Evolutionary conservation across 2,113 vertebrate species (phyloP), one percentile per base, ranked within the genome.

Genomic region (Geococcyx californianus): DNA sequence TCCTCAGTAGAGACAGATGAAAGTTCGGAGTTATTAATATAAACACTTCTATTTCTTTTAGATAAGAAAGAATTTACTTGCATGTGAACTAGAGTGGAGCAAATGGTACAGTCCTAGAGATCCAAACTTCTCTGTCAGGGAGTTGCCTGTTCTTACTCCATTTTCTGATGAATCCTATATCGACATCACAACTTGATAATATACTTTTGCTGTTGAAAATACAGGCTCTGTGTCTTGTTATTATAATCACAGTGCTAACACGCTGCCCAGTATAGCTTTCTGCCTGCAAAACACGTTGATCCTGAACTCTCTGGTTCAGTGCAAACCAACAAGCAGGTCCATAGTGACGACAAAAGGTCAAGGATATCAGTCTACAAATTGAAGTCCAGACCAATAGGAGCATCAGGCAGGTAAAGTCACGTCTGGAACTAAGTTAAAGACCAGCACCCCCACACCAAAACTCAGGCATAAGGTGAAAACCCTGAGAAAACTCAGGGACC

Each of bases 381-480:
- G 9, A 34, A 31, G 8, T 10, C 34, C n/a, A 45, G 36, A 70
- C 24, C 36, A 54, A 7, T 16, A 51, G 13, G 3, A 6, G 8
- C 17, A 34, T 5, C 6, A 2, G 3, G 16, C 24, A 79, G 6
- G 3, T 10, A 74, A 13, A 36, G 13, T 7, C 3, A 21, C 6
- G n/a, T 4, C 12, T 26, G 1, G 1, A 1, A 1, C 23, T 7
- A 24, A 3, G 3, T 19, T n/a, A 0, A 2, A 79, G 10, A 52
- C 3, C 28, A 85, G 3, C 56, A 70, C 2, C 16, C 15, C 17
- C 7, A 8, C 18, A 24, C 6, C 16, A 66, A 42, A 58, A 14
- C n/a, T 26, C n/a, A 58, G 1, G 1, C 3, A 40, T 6, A 0
- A 18, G 16, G 2, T 16, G 0, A 63, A 55, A 1, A 4, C 16